Conservation (phyloP, 2,888 invertebrate species). For the Rhyacophila evoluta region DNA sequence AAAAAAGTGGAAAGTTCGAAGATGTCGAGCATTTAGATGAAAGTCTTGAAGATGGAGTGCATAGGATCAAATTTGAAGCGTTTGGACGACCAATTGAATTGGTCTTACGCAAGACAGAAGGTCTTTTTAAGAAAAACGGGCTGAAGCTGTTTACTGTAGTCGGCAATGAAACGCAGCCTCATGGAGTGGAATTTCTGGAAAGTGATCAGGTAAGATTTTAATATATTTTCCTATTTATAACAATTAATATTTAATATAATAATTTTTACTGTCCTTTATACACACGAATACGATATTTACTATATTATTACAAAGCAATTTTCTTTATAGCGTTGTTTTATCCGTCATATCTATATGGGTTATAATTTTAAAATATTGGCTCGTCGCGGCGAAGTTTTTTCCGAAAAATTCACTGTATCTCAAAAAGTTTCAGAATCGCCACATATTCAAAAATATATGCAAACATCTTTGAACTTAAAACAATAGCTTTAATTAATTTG, state of each 20-base stretch:
- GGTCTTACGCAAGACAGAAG: constrained; percentile 79
- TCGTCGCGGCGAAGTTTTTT: too few species aligned
- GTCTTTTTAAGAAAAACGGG: constrained; percentile 81
- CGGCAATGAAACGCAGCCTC: constrained; percentile 81
- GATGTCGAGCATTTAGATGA: constrained; percentile 61
- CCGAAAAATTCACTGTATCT: too few species aligned
- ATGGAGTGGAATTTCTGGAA: constrained; percentile 84
- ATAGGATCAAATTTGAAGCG: constrained; percentile 80
- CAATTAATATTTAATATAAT: too few species aligned
- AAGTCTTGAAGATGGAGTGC: constrained; percentile 68
- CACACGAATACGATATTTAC: too few species aligned
- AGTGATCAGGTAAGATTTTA: constrained; percentile 82
- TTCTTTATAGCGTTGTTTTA: too few species aligned
- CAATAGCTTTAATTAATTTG: constrained; percentile 19
- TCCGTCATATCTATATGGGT: too few species aligned
- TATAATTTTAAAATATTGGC: too few species aligned
- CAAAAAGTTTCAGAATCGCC: too few species aligned
- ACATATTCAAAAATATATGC: background rate
- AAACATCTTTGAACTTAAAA: too few species aligned
- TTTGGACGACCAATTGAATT: constrained; percentile 84
- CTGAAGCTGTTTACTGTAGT: constrained; percentile 86
- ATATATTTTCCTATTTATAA: too few species aligned
- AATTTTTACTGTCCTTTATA: too few species aligned
- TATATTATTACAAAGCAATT: too few species aligned
- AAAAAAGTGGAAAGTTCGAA: constrained; percentile 57